These are phyloP conservation scores for Ascaphus truei DNA, from an alignment of 2,113 vertebrate species.

Conservation along the genomic window DNA sequence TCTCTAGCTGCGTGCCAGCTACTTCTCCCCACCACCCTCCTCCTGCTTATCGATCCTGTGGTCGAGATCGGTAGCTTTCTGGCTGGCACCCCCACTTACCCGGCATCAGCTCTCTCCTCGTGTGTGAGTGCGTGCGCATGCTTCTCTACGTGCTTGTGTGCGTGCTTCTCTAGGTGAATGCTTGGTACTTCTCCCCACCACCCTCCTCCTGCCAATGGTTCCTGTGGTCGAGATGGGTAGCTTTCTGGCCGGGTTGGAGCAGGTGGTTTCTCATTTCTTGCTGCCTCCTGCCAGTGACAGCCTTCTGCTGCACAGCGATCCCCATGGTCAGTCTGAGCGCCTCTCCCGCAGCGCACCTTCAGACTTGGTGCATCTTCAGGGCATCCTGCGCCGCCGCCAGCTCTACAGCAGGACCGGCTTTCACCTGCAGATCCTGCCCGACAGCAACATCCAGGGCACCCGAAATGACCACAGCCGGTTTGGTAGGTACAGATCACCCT, in stretches of 20 bases:
- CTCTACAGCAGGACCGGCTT: slow-evolving; percentile 95
- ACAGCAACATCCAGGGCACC: slow-evolving; percentile 88
- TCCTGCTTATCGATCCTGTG: no score
- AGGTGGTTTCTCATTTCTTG: slow-evolving; percentile 80
- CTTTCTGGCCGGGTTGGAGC: slow-evolving; percentile 80
- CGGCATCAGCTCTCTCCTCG: no score
- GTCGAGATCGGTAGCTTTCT: no score
- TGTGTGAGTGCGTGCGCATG: no score
- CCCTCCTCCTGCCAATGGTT: slow-evolving; percentile 67
- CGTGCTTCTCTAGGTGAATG: no score
- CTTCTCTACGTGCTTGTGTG: no score
- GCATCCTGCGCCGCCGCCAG: slow-evolving; percentile 88
- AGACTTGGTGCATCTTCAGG: slow-evolving; percentile 86
- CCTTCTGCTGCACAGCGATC: slow-evolving; percentile 73
- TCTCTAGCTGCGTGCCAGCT: no score
- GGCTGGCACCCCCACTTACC: no score
- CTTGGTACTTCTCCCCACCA: background rate
- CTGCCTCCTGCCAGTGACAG: slow-evolving; percentile 76
- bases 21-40: no score
- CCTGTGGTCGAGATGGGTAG: slow-evolving; percentile 78
- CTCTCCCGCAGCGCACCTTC: slow-evolving; percentile 52
- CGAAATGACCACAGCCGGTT: slow-evolving; percentile 94
- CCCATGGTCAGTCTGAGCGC: slow-evolving; percentile 63
- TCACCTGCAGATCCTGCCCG: slow-evolving; percentile 93
- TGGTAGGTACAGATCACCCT: no score